Evolutionary conservation across 1,140 invertebrate species (phyloP), one percentile per base, ranked within the genome.

Genomic region (Calephelis nemesis): DNA sequence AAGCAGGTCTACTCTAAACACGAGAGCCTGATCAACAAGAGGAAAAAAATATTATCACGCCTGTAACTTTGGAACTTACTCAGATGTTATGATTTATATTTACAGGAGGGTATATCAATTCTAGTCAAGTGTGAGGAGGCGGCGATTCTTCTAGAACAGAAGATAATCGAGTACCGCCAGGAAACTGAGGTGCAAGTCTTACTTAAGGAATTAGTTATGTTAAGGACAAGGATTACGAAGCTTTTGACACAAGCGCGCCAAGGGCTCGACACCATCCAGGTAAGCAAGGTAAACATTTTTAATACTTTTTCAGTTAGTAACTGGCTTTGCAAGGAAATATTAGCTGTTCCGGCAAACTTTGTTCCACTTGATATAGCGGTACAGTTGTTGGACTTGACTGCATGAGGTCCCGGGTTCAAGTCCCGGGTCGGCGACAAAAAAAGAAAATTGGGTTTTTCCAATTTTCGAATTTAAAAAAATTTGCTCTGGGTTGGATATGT

Each of bases 181-280:
- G 92, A 71, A 90, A 92, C 76, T 81, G 91, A 75, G 82, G 94
- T 71, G 73, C 91, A 73, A 77, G 83, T 19, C 84, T 88, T 85
- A 80, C 93, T 72, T 76, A 91, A 73, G 87, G 92, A 80, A 80
- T 94, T 85, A 77, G 90, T 77, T 84, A 85, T 64, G 84, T 84
- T 91, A 69, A 89, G 83, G 68, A 74, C 78, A 30, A 83, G 93
- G 74, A 93, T 95, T 47, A 81, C 87, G 11, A 93, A 91, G 40
- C 86, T 96, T 30, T 78, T 95, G 58, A 88, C 89, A 0, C 94
- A 95, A 79, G 94, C 95, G 0, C 92, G 94, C 69, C 92, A 94
- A 72, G 94, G 94, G 42, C 88, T 93, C 12, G 78, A 84, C 64
- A 88, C 92, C 65, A 89, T 96, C 65, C 91, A 94, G 92, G 94